phyloP scores from a whole-genome alignment of 2,888 invertebrate species.

The Drosophila parthenogenetica region DNA sequence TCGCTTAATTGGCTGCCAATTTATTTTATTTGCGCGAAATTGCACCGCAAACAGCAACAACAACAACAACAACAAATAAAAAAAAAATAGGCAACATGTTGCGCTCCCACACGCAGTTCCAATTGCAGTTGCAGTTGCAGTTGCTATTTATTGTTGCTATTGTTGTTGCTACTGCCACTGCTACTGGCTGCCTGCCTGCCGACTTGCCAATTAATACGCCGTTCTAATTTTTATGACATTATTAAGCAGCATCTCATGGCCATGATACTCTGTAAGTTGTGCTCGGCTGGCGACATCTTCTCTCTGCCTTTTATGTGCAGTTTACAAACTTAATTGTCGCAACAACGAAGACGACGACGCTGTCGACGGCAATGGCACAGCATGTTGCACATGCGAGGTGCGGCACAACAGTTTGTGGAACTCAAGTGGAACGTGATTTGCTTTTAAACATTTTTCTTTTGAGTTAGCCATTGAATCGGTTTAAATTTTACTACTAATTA shows the following conservation, averaged over 20 bases:
- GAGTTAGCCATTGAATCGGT: not conserved
- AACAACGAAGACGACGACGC: conserved; percentile 21
- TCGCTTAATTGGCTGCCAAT: conserved; percentile 79
- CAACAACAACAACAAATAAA: conserved; percentile 33
- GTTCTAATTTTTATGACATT: conserved; percentile 81
- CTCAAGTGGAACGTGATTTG: not conserved
- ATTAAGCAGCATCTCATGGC: conserved; percentile 74
- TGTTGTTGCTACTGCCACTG: conserved; percentile 5
- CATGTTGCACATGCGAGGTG: conserved; percentile 63
- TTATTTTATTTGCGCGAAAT: conserved; percentile 79
- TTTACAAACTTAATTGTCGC: conserved; percentile 79
- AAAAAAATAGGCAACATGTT: conserved; percentile 73
- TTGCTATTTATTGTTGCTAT: not conserved
- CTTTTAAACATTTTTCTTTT: not conserved
- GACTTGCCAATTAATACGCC: conserved; percentile 77
- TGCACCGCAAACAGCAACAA: conserved; percentile 56
- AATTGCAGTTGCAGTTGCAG: conserved; percentile 44
- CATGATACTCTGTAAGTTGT: conserved; percentile 51
- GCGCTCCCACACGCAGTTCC: conserved; percentile 75
- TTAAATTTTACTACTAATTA: too few relatives aligned
- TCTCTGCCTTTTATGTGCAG: conserved; percentile 73
- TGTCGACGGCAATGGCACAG: conserved; percentile 48
- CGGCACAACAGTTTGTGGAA: conserved; percentile 1
- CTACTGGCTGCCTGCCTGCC: conserved; percentile 30
- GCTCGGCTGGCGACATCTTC: conserved; percentile 67